These are phyloP conservation scores for Catalaphyllia jardinei DNA, from an alignment of 64 coral and sea anemone species.

Conservation along the genomic window DNA sequence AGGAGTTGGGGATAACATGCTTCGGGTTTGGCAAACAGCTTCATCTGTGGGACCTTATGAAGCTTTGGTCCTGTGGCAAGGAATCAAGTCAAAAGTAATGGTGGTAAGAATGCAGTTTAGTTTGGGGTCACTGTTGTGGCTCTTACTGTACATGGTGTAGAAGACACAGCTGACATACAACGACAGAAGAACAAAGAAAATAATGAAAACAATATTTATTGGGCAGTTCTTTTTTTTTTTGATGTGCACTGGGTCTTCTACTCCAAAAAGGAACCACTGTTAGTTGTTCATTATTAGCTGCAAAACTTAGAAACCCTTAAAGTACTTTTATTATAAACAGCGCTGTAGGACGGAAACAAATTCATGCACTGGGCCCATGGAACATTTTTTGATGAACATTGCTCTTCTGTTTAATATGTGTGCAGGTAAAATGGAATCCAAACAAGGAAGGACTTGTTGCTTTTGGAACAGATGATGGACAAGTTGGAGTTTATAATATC, in stretches of 20 bases:
- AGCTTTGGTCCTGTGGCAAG: conserved; percentile 87
- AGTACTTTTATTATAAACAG: background rate
- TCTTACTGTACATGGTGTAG: too few relatives aligned
- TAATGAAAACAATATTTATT: too few relatives aligned
- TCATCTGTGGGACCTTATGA: conserved; percentile 48
- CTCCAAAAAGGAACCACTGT: too few relatives aligned
- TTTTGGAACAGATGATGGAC: conserved; percentile 95
- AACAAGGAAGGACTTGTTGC: conserved; percentile 87
- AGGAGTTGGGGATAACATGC: conserved; percentile 96
- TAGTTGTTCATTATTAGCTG: background rate
- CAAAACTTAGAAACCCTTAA: background rate
- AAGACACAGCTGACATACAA: too few relatives aligned
- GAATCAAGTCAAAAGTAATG: conserved; percentile 90
- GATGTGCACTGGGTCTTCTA: too few relatives aligned
- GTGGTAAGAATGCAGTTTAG: conserved; percentile 63
- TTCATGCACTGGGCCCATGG: too few relatives aligned
- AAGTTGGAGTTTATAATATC: conserved; percentile 94
- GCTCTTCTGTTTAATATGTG: background rate
- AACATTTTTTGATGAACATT: too few relatives aligned
- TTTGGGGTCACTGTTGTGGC: background rate
- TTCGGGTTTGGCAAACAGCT: conserved; percentile 84
- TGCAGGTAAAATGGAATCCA: conserved; percentile 90
- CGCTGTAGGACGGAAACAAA: too few relatives aligned
- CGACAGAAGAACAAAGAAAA: too few relatives aligned
- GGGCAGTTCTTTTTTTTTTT: too few relatives aligned